Percentiles rank a stretch among this genome's conserved stretches.
Conservation (phyloP, 2,888 invertebrate species). For the Parnassius orleans region DNA sequence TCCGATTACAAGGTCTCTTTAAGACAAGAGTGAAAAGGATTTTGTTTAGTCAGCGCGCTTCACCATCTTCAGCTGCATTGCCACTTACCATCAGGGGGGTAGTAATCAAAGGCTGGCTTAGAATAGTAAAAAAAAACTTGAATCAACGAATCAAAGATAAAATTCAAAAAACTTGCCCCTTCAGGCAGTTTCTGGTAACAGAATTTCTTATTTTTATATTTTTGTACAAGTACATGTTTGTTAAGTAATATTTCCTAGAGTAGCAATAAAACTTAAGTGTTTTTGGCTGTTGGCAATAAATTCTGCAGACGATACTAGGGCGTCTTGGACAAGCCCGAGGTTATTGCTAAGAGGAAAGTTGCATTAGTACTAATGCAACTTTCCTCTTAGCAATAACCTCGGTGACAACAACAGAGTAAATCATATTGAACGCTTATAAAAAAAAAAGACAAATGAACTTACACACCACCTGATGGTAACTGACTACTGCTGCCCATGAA, state of each 20-base stretch:
- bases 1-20: no score
- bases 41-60: background rate
- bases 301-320: conserved; percentile 5
- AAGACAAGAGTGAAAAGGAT: no score
- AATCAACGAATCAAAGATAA: background rate
- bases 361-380: background rate
- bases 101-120: no score
- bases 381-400: no score
- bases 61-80: background rate
- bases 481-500: no score
- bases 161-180: background rate
- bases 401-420: background rate
- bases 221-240: background rate
- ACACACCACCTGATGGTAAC: no score
- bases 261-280: conserved; percentile 9
- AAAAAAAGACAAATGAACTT: no score
- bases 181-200: background rate
- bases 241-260: background rate
- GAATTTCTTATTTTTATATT: background rate
- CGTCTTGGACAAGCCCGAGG: background rate
- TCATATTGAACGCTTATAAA: no score
- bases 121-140: background rate
- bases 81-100: background rate
- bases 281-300: conserved; percentile 11
- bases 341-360: background rate